Evolutionary conservation across 2,113 vertebrate genomes (phyloP), one percentile per base, ranked within the genome.

Genomic region (Okapia johnstoni): DNA sequence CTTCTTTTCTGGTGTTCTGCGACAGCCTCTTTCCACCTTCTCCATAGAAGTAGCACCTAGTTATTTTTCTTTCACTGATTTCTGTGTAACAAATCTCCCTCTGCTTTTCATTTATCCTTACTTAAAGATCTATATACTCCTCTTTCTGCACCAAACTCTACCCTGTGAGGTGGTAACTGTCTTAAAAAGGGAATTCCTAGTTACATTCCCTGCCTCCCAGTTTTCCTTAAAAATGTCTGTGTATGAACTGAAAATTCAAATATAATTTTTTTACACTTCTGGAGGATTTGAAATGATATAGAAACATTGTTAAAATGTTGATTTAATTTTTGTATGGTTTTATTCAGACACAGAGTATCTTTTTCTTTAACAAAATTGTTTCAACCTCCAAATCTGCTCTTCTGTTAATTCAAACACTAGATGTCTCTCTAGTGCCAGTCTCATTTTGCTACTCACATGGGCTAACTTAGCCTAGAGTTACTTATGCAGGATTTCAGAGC

Each of bases 371-470:
- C 19, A 87, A 81, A 26, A 55, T 73, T 58, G 13, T 76, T 96
- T 94, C 33, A 66, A 36, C 48, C 1, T 28, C 26, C 7, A 50
- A 61, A 52, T 81, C 66, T 2, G 14, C 14, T 87, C n/a, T 76
- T 55, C 16, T 43, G 58, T 91, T 2, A 13, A 54, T 92, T 93
- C 55, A 76, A 79, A 96, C 97, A 98, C 52, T 84, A 98, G 98
- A 92, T 97, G 66, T 96, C 98, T 96, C 98, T 90, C 43, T 96
- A 55, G 80, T 55, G 73, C 95, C 48, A 61, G 88, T 54, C 55
- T 88, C 2, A 23, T 33, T 83, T 70, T 77, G 3, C 40, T 87
- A 19, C 16, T 57, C 11, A 15, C 1, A 0, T 2, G 7, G 46
- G 25, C 13, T 73, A 50, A 16, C 6, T 84, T 30, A 88, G 55